Percentiles rank a stretch among this genome's conserved stretches.
Conservation (phyloP, 1,140 invertebrate genomes). For the Tribolium castaneum region DNA sequence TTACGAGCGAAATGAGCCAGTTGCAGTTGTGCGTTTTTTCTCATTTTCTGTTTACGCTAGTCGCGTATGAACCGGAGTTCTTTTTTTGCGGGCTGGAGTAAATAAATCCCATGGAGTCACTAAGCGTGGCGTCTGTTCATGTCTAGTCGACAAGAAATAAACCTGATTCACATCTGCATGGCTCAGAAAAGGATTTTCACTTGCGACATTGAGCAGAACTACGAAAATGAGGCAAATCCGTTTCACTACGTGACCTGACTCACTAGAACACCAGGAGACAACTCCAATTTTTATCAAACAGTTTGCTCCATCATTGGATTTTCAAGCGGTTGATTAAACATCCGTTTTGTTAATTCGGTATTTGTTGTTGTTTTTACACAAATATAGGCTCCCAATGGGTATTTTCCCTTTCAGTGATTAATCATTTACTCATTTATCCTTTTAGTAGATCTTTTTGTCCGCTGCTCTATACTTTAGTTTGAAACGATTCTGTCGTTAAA, state of each 20-base stretch:
- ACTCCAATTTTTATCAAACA: neutral
- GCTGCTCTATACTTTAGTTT: too few species aligned
- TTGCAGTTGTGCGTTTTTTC: neutral
- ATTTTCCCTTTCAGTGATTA: too few species aligned
- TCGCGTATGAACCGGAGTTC: slow-evolving; percentile 12
- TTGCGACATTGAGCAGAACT: slow-evolving; percentile 1
- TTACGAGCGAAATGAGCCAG: neutral
- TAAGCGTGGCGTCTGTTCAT: slow-evolving; percentile 7
- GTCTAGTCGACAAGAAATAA: slow-evolving; percentile 10
- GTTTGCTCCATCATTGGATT: neutral
- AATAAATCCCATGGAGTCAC: slow-evolving; percentile 35
- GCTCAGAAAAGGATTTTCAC: slow-evolving; percentile 1
- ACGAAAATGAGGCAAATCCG: slow-evolving; percentile 3
- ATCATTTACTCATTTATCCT: too few species aligned
- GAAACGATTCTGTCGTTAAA: too few species aligned
- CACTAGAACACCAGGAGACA: neutral
- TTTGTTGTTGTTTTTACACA: too few species aligned
- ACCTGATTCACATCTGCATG: neutral
- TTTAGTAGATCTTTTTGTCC: too few species aligned
- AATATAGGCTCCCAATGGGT: too few species aligned
- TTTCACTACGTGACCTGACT: neutral
- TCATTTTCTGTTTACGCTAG: slow-evolving; percentile 13
- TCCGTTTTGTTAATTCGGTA: too few species aligned
- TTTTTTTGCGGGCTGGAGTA: slow-evolving; percentile 17
- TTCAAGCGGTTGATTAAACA: neutral